These are phyloP conservation scores for Melanaphis sacchari DNA, from an alignment of 1,140 invertebrate genomes.

Conservation along the genomic window DNA sequence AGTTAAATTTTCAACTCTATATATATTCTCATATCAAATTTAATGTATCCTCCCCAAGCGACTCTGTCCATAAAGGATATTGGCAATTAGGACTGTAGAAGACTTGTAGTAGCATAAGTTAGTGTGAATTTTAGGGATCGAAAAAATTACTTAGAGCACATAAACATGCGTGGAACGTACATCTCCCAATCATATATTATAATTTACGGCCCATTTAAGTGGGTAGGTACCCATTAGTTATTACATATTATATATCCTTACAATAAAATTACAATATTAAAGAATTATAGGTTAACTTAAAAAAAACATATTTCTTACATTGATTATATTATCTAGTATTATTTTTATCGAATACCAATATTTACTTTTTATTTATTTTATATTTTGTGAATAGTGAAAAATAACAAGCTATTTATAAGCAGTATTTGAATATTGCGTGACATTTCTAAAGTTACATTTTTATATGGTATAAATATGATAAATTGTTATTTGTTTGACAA, in stretches of 20 bases:
- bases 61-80: too few species aligned
- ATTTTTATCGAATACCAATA: too few species aligned
- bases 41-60: background rate
- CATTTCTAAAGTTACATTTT: background rate
- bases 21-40: background rate
- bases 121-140: background rate
- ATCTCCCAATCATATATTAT: background rate
- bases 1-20: background rate
- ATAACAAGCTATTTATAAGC: too few species aligned
- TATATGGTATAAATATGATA: background rate
- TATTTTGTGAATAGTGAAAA: too few species aligned
- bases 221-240: background rate
- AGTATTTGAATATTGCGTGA: too few species aligned
- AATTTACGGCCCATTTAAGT: background rate
- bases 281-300: background rate
- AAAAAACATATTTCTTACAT: background rate
- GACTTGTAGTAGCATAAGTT: background rate
- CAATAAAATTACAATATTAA: background rate
- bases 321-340: too few species aligned
- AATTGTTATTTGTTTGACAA: background rate
- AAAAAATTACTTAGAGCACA: background rate
- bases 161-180: background rate
- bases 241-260: too few species aligned
- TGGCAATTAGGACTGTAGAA: background rate
- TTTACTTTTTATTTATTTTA: too few species aligned